Evolutionary conservation across 2,888 invertebrate genomes (phyloP), one percentile per base, ranked within the genome.

Genomic region (Leucozona laternaria): DNA sequence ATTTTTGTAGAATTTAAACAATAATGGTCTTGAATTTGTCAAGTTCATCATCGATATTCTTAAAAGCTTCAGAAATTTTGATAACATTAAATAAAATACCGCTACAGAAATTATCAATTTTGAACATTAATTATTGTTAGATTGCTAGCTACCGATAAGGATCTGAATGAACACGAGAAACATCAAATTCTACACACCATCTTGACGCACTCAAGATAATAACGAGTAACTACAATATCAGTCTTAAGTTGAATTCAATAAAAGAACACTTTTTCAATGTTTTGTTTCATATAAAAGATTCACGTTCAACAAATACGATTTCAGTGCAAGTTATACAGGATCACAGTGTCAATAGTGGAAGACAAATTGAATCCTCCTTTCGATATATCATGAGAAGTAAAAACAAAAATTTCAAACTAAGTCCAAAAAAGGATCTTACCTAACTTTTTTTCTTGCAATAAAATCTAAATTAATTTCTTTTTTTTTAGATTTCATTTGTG

Each of bases 81-180:
- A 70, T 55, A 8, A 31, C 11, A 20, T 8, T 11, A 28, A 37
- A 58, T 55, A 75, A 57, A 15, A 37, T n/a, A 25, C 37, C 34
- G n/a, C 22, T 50, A 85, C 53, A 81, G 2, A 71, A 77, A 68
- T 62, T 48, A 77, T 62, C 66, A 80, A 70, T 73, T 40, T 48
- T 20, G 66, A 60, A 80, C 71, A 80, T 57, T 73, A 76, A 84
- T 79, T 73, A 68, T 68, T 66, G 45, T 48, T 22, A 37, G 50
- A 57, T 68, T 73, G 77, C 58, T 71, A 43, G 58, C 66, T 40
- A 25, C 28, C 70, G 85, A 85, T 85, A 85, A 85, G 17, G 68
- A 83, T 83, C 79, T 75, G 28, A 28, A 11, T 34, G 37, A 83
- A 62, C 60, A 75, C 4, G 17, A 57, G 43, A 25, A 57, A 31